These are phyloP conservation scores for Pocillopora grandis DNA, from an alignment of 92 coral and sea anemone species.

Conservation along the genomic window DNA sequence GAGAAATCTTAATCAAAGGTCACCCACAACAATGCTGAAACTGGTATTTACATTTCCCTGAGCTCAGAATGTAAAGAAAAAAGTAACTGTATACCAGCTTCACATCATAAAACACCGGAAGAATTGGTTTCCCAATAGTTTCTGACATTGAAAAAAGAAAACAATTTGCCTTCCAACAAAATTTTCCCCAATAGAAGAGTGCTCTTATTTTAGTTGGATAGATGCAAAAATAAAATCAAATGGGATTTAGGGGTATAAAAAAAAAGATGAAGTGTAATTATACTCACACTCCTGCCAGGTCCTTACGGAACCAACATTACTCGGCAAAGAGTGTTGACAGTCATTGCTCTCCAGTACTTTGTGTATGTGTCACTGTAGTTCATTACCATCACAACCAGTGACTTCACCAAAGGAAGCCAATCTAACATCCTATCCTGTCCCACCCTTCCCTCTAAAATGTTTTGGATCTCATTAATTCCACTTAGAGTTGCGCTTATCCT, in stretches of 20 bases:
- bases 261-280: conserved; percentile 52
- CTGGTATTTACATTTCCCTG: too few relatives aligned
- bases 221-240: not conserved
- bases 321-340: conserved; percentile 40
- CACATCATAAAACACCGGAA: too few relatives aligned
- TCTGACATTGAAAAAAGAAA: too few relatives aligned
- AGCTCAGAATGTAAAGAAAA: too few relatives aligned
- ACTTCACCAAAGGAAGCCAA: conserved; percentile 78
- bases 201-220: too few relatives aligned
- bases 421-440: not conserved
- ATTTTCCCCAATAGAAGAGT: too few relatives aligned
- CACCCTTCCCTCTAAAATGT: not conserved
- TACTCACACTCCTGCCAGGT: conserved; percentile 87
- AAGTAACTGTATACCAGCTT: too few relatives aligned
- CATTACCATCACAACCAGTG: conserved; percentile 88
- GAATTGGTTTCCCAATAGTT: too few relatives aligned
- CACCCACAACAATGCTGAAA: too few relatives aligned
- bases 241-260: conserved; percentile 8
- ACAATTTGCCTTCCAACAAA: too few relatives aligned
- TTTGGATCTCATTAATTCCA: not conserved
- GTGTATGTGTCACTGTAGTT: conserved; percentile 59
- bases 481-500: not conserved
- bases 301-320: conserved; percentile 36
- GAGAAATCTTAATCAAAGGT: too few relatives aligned
- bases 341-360: conserved; percentile 43